Percentiles rank a stretch among this genome's conserved stretches.
Conservation (phyloP, 2,797 vertebrate species). For the Sebastes matsubarae region DNA sequence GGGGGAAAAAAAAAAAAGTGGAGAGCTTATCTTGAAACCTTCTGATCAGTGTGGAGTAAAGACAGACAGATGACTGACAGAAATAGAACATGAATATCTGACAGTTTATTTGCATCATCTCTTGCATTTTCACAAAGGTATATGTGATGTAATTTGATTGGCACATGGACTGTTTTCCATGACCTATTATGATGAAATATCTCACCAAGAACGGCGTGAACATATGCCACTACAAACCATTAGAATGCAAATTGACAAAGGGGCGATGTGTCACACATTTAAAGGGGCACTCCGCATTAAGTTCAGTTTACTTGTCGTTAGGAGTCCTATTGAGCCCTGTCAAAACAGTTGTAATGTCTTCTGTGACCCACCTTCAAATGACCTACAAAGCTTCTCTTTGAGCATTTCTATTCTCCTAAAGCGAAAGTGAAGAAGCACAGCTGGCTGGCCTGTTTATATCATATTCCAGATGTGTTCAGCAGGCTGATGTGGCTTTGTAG, state of each 20-base stretch:
- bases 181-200: slow-evolving; percentile 54
- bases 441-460: background rate
- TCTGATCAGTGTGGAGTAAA: slow-evolving; percentile 46
- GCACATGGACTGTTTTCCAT: slow-evolving; percentile 50
- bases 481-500: background rate
- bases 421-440: background rate
- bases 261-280: background rate
- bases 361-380: background rate
- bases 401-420: background rate
- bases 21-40: slow-evolving; percentile 38
- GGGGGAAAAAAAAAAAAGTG: background rate
- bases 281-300: background rate
- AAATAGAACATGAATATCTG: slow-evolving; percentile 46
- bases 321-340: background rate
- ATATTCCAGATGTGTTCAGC: background rate
- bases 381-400: background rate
- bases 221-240: background rate
- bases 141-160: slow-evolving; percentile 55
- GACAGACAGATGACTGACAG: slow-evolving; percentile 56
- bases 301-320: background rate
- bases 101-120: slow-evolving; percentile 49
- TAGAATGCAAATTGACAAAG: slow-evolving; percentile 2
- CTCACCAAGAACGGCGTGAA: slow-evolving; percentile 12
- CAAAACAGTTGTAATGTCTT: background rate
- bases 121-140: slow-evolving; percentile 43